These are phyloP conservation scores for Boloria euphrosyne DNA, from an alignment of 2,888 invertebrate genomes.

Conservation along the genomic window DNA sequence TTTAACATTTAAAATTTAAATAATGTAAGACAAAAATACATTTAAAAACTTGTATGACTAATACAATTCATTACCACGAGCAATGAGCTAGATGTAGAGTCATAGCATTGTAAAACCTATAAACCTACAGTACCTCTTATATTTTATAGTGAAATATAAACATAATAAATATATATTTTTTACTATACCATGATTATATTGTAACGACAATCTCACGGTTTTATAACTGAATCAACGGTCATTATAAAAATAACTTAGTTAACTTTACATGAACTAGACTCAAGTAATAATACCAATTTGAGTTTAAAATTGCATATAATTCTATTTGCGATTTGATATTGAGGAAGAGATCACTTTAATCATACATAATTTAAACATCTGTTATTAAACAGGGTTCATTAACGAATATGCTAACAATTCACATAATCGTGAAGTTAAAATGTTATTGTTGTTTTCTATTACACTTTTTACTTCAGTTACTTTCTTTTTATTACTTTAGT, in stretches of 20 bases:
- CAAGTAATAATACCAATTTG: constrained; percentile 16
- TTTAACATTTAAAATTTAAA: too few species aligned
- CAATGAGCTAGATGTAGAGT: too few species aligned
- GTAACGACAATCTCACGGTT: constrained; percentile 15
- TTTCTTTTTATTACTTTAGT: too few species aligned
- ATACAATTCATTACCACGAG: too few species aligned
- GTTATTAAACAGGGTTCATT: not conserved
- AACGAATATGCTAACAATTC: too few species aligned
- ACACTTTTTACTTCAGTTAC: too few species aligned
- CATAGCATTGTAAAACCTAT: too few species aligned
- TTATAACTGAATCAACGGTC: not conserved
- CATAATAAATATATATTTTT: not conserved
- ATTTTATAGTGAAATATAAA: not conserved
- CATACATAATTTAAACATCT: not conserved
- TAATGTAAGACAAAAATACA: too few species aligned
- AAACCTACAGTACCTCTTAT: not conserved
- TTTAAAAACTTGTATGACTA: too few species aligned
- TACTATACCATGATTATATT: not conserved
- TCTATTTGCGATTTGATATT: constrained; percentile 11
- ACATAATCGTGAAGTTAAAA: too few species aligned
- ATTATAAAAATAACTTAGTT: constrained; percentile 9
- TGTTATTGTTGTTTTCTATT: too few species aligned
- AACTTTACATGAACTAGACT: not conserved
- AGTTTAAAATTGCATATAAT: constrained; percentile 18
- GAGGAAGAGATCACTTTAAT: constrained; percentile 13